Percentiles rank a stretch among this genome's conserved stretches.
These are phyloP conservation scores for Tromatobia lineatoria DNA, from an alignment of 2,888 invertebrate genomes.

Conservation along the genomic window DNA sequence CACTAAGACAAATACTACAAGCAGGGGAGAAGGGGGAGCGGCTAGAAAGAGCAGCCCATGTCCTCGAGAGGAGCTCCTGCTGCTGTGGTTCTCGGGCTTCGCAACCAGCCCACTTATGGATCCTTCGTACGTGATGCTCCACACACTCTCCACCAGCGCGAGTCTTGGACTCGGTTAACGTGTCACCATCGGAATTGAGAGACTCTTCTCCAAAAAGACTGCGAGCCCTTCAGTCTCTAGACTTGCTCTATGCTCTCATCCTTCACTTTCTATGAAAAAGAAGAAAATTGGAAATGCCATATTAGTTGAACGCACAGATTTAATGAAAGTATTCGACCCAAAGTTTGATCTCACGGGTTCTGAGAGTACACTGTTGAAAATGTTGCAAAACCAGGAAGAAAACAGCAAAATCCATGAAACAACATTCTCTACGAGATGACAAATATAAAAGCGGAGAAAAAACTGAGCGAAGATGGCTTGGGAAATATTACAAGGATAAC, in stretches of 20 bases:
- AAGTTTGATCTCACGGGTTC: too few relatives aligned
- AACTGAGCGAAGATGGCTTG: too few relatives aligned
- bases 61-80: conserved; percentile 2
- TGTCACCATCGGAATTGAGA: conserved; percentile 32
- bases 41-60: not conserved
- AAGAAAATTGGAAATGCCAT: too few relatives aligned
- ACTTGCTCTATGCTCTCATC: not conserved
- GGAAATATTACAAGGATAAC: too few relatives aligned
- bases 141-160: not conserved
- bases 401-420: too few relatives aligned
- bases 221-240: not conserved
- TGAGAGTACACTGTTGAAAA: too few relatives aligned
- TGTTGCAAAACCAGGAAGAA: too few relatives aligned
- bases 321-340: too few relatives aligned
- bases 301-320: too few relatives aligned
- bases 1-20: conserved; percentile 51
- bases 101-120: conserved; percentile 21
- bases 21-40: not conserved
- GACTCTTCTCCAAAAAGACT: not conserved
- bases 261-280: too few relatives aligned
- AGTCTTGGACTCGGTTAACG: conserved; percentile 19
- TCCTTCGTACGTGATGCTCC: conserved; percentile 23
- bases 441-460: too few relatives aligned
- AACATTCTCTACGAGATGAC: too few relatives aligned
- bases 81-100: not conserved